Evolutionary conservation across 2,797 vertebrate species (phyloP), one percentile per base, ranked within the genome.

Genomic region (Naso thynnoides): DNA sequence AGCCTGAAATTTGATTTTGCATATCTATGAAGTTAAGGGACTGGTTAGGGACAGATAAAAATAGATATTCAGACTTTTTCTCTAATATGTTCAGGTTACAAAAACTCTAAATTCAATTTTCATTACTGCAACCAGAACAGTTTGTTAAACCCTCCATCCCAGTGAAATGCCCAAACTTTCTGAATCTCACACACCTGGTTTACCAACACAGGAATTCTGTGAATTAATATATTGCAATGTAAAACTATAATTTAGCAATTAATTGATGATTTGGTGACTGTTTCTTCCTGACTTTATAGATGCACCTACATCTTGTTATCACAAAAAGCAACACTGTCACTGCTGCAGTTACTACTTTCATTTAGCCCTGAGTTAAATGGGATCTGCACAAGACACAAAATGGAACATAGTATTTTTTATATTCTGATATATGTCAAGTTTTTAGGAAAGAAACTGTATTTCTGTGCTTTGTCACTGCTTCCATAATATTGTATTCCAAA

Each of bases 391-490:
- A 44, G 50, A 65, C 38, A 76, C 42, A 71, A 67, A 67, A 70
- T 69, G 79, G 26, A n/a, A 41, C 72, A 76, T 50, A 70, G 16
- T 10, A 23, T 50, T 78, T 11, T 70, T n/a, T 27, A 38, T 44
- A 76, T 60, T 56, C 38, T 63, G 59, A 69, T 69, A 62, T 56
- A 60, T 71, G 52, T 71, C 72, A 70, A 18, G 57, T 38, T 81
- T 66, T 65, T 62, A n/a, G 41, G 45, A 55, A 61, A 60, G 39
- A 10, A 63, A 58, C 29, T 29, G 19, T 47, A 38, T 42, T 24
- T 45, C n/a, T 70, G 16, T 14, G 36, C 15, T 74, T 44, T 68
- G 58, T 56, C 47, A 10, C 23, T 38, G 49, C 52, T 61, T 44
- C 21, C 29, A n/a, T 6, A 44, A 36, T 50, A 39, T 42, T 79